These are phyloP conservation scores for Caenorhabditis tropicalis DNA, from an alignment of 1,140 invertebrate species.

Conservation along the genomic window DNA sequence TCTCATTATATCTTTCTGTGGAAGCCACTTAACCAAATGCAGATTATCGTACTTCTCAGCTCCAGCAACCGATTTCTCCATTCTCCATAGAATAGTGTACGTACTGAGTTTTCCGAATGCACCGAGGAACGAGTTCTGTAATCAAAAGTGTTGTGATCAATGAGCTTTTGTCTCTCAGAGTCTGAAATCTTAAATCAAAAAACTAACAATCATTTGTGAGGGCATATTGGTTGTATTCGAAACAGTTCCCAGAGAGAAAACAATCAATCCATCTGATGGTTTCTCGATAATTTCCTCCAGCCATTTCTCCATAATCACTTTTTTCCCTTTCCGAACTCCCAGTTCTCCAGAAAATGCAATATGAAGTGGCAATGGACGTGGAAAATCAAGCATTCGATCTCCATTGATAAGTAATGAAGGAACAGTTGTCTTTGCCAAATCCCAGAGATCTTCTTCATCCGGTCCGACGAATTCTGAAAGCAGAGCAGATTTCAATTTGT, in stretches of 20 bases:
- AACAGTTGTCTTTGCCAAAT: conserved; percentile 59
- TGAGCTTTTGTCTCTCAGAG: not conserved
- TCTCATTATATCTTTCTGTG: conserved; percentile 71
- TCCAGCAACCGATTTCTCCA: conserved; percentile 61
- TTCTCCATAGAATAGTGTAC: conserved; percentile 68
- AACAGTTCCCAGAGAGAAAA: conserved; percentile 71
- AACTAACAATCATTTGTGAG: conserved; percentile 58
- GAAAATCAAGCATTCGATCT: conserved; percentile 70
- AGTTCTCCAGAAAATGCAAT: conserved; percentile 70
- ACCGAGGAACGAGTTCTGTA: conserved; percentile 66
- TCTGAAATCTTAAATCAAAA: too few relatives aligned
- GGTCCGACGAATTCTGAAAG: not conserved
- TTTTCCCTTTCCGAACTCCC: conserved; percentile 53
- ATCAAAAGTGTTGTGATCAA: not conserved
- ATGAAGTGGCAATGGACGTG: conserved; percentile 65
- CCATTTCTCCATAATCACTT: conserved; percentile 12
- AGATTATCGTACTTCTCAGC: conserved; percentile 61
- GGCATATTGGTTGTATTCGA: conserved; percentile 72
- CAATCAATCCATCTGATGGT: conserved; percentile 65
- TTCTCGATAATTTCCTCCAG: conserved; percentile 50
- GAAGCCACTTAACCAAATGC: conserved; percentile 70
- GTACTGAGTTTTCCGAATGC: conserved; percentile 66
- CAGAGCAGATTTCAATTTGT: conserved; percentile 4
- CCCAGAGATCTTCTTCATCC: conserved; percentile 63
- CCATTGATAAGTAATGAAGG: conserved; percentile 68